Percentiles rank a stretch among this genome's conserved stretches.
Conservation (phyloP, 2,888 invertebrate species). For the Podotricha telesiphe region DNA sequence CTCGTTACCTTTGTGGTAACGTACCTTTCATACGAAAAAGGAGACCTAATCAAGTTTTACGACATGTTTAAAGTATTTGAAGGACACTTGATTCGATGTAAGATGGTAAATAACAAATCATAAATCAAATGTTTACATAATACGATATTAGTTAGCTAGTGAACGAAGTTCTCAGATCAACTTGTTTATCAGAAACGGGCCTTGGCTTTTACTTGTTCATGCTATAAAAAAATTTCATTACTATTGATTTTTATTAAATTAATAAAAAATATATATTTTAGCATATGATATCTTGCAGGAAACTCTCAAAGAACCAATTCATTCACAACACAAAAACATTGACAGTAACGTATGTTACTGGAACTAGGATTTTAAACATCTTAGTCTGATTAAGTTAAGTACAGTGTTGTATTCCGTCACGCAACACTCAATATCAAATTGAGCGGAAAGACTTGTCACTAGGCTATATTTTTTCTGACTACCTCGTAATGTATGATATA, state of each 20-base stretch:
- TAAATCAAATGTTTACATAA: constrained; percentile 33
- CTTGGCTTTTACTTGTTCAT: constrained; percentile 46
- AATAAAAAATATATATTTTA: constrained; percentile 32
- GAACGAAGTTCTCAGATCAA: constrained; percentile 20
- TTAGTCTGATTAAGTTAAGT: not conserved
- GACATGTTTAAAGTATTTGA: not conserved
- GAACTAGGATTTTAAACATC: too few species aligned
- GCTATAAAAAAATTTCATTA: constrained; percentile 39
- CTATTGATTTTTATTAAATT: constrained; percentile 35
- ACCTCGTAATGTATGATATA: too few species aligned
- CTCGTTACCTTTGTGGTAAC: too few species aligned
- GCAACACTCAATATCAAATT: not conserved
- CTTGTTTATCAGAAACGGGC: constrained; percentile 39
- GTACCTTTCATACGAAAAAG: too few species aligned
- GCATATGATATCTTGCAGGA: constrained; percentile 7
- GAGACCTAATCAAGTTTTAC: not conserved
- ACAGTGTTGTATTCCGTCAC: not conserved
- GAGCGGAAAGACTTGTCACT: too few species aligned
- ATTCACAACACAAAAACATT: too few species aligned
- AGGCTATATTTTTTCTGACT: too few species aligned
- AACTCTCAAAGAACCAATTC: not conserved
- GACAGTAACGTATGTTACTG: too few species aligned
- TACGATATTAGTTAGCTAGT: constrained; percentile 20
- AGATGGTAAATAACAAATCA: not conserved
- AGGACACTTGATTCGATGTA: constrained; percentile 11